Base-by-base conservation (phyloP, 2,113 vertebrate species). In the Rhabdornis inornatus region DNA sequence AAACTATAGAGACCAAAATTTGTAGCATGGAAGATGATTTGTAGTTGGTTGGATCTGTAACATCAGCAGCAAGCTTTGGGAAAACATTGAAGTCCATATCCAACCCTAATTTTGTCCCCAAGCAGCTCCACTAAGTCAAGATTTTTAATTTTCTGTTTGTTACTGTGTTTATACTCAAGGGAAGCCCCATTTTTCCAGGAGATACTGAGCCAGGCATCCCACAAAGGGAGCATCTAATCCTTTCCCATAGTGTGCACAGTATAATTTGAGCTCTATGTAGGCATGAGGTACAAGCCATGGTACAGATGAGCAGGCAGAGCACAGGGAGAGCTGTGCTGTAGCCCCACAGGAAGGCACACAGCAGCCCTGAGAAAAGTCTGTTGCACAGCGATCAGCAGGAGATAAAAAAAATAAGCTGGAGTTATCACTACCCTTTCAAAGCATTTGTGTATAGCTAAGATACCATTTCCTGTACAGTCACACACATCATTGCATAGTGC, bases 381-480 rank as follows among this genome's bases (percentile, higher is more conserved):
- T 44, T 71, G 84, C 39, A 70, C 13, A 9, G 76, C 85, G 88
- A 79, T 57, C 79, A 76, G 74, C 65, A 63, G 83, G 57, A 94
- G 85, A 91, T 89, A 8, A 89, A 78, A 80, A 63, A 81, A 87
- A 75, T n/a, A 72, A 60, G 31, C 79, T 39, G 9, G 81, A 77
- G 74, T 91, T 94, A 94, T 94, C 92, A 22, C 37, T 71, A 17
- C 23, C 78, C 83, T 94, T 78, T 57, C 81, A 66, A 65, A 85
- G 94, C 72, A 60, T 72, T 92, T 92, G 69, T 77, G 64, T 84
- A 49, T 17, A 71, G 80, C 77, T 92, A 70, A 95, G 90, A 75
- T 42, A 55, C 57, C 87, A 70, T 93, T 95, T 85, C 95, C 89
- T 90, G 77, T 86, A 15, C 87, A 47, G 81, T 89, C 90, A 77